Evolutionary conservation across 2,797 vertebrate species (phyloP), one percentile per base, ranked within the genome.

Genomic region (Glossophaga mutica): DNA sequence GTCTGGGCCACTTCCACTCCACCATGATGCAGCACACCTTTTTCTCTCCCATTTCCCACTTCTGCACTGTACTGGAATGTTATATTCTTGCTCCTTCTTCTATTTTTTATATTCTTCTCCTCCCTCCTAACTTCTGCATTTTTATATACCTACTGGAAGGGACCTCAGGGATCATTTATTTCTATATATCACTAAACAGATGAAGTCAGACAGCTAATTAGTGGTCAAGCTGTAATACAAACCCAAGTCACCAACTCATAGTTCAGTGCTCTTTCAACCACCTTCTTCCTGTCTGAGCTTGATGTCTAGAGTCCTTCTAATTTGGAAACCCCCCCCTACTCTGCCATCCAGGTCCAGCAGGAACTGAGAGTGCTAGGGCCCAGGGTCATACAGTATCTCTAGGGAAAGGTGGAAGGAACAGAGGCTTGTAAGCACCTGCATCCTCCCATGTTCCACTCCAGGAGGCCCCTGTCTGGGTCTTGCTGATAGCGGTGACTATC

Each of bases 181-280:
- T 96, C 74, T 52, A 78, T 24, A 18, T 82, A 86, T 83, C 65
- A 87, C n/a, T 97, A 82, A 94, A 88, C 48, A 90, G 32, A 70
- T n/a, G 32, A 95, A 96, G 79, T 88, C 90, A 91, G n/a, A 79
- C 11, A 65, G 52, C 21, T 94, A 94, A 93, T 92, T 90, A 85
- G 55, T 87, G 71, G 67, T 19, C 89, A 15, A 89, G 44, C 68
- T 90, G 50, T 59, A 39, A 83, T 14, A 34, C n/a, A 70, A 87
- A 48, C 34, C 42, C 62, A 87, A 77, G 52, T 93, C 70, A 88
- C 32, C 48, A 94, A 77, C 42, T 93, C 57, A 73, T 44, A 89
- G 62, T 71, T 77, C 55, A 70, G 48, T 74, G 57, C 48, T 90
- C 73, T 93, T 92, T 94, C 50, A 92, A 74, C 42, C 73, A 90